Evolutionary conservation across 1,140 invertebrate genomes (phyloP), one percentile per base, ranked within the genome.

Genomic region (Heliothis virescens): DNA sequence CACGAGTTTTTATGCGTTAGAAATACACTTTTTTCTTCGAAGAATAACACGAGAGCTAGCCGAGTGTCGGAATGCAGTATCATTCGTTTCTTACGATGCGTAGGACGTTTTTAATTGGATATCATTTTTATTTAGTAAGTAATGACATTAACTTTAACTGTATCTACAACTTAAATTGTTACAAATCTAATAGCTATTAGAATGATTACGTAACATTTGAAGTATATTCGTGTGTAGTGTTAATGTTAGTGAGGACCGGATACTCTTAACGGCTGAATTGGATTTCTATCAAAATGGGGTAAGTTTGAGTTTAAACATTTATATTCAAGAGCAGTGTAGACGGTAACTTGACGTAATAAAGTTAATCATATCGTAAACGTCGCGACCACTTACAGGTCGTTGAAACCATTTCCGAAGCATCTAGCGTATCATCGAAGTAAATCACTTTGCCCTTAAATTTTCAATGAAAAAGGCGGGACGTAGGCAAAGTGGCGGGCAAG

Each of bases 81-180:
- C 74, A 47, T 69, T 79, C 75, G 71, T 82, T 74, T 77, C 57
- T 18, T 79, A 79, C 50, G 76, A 59, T 80, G 89, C 88, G 90
- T 92, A 87, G 91, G 91, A 80, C 76, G 86, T 80, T 83, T 88
- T 87, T 91, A 91, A 92, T 91, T 89, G 84, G 83, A 80, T 85
- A 85, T 87, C 86, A 85, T 84, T 90, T 89, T 89, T 85, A 86
- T 85, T 88, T 83, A 80, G 65, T 84, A 85, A 82, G 78, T 82
- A 86, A 85, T 83, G 79, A 85, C 81, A 84, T 84, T 83, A 80
- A 82, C 79, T 81, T 83, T 80, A 73, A 79, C 60, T 79, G 74
- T 79, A 76, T 76, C 60, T 76, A 79, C 80, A 65, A 82, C 60
- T 73, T 75, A 79, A 77, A 76, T 79, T 80, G 59, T 74, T 80